A percentile compares a stretch with the other conserved stretches of the same genome.
Evolutionary conservation across 2,888 invertebrate species (phyloP).

Genomic region (Papilio gigon): DNA sequence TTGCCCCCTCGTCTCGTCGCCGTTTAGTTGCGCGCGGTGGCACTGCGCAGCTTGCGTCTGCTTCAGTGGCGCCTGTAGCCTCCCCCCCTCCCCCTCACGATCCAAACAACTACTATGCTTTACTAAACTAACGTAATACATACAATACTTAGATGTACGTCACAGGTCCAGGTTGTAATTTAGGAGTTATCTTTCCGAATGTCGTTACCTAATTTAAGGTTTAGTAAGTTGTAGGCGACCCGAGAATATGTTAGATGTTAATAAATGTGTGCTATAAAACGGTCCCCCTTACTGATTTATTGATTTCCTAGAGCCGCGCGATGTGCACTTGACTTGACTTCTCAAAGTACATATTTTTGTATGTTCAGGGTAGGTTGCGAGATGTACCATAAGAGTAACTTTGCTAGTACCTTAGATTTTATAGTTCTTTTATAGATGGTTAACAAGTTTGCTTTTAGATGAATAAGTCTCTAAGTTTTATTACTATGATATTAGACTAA

Average conservation of each 20-base stretch:
- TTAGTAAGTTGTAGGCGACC: constrained; percentile 69
- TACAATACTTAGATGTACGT: constrained; percentile 64
- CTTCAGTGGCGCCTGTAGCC: constrained; percentile 71
- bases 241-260: constrained; percentile 69
- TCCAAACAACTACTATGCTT: constrained; percentile 66
- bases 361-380: constrained; percentile 76
- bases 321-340: constrained; percentile 53
- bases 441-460: constrained; percentile 80
- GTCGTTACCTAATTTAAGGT: constrained; percentile 76
- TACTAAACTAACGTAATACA: constrained; percentile 64
- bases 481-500: constrained; percentile 77
- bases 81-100: constrained; percentile 60
- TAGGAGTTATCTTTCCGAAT: constrained; percentile 74
- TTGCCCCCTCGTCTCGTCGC: constrained; percentile 40
- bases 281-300: constrained; percentile 60
- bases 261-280: constrained; percentile 75
- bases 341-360: constrained; percentile 81
- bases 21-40: constrained; percentile 55
- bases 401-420: constrained; percentile 78
- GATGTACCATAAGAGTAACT: constrained; percentile 75
- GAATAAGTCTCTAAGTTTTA: constrained; percentile 80
- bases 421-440: constrained; percentile 80
- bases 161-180: constrained; percentile 80
- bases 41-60: constrained; percentile 71
- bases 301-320: constrained; percentile 62